Evolutionary conservation across 1,140 invertebrate species (phyloP).

Genomic region (Caenorhabditis briggsae): DNA sequence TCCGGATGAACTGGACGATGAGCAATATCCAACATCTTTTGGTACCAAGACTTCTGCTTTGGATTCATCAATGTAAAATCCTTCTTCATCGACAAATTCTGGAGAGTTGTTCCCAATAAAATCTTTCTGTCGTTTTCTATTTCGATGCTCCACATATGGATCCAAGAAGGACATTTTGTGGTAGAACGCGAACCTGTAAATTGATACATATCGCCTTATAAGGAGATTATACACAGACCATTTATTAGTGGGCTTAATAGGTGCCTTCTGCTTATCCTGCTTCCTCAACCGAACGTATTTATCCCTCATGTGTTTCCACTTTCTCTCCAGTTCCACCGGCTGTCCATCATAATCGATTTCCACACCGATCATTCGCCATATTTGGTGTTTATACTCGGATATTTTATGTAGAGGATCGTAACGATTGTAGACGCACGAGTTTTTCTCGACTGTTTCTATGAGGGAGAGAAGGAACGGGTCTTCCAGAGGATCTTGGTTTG

Average conservation of each 20-base stretch:
- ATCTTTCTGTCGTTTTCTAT: conserved; percentile 33
- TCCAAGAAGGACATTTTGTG: conserved; percentile 61
- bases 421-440: conserved; percentile 38
- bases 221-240: background rate
- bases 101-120: background rate
- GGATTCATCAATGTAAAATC: background rate
- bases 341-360: conserved; percentile 52
- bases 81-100: background rate
- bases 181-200: conserved; percentile 53
- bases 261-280: conserved; percentile 52
- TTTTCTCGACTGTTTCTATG: conserved; percentile 14
- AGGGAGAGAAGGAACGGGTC: background rate
- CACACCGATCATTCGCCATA: conserved; percentile 54
- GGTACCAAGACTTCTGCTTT: background rate
- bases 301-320: conserved; percentile 59
- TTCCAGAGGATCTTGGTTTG: conserved; percentile 5
- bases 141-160: conserved; percentile 60
- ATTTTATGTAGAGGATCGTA: conserved; percentile 59
- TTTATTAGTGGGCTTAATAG: conserved; percentile 45
- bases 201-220: background rate
- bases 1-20: background rate
- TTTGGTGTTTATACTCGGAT: conserved; percentile 51
- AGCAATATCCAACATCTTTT: background rate
- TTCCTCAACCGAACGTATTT: conserved; percentile 40
- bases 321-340: conserved; percentile 58